A percentile compares a stretch with the other conserved stretches of the same genome.
Evolutionary conservation across 1,140 invertebrate species (phyloP).

Genomic region (Phymorhynchus buccinoides): DNA sequence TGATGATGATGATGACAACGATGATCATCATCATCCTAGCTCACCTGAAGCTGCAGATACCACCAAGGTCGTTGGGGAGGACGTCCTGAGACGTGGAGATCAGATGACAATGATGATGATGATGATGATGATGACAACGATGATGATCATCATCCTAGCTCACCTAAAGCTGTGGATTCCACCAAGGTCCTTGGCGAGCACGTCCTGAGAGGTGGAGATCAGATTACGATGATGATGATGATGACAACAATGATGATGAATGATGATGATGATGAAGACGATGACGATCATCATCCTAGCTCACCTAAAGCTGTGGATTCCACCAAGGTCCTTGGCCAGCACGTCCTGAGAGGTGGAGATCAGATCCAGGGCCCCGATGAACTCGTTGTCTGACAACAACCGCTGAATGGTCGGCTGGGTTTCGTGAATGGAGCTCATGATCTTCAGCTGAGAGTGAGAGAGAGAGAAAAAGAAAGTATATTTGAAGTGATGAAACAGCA

Average conservation of each 20-base stretch:
- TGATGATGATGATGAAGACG: too few relatives aligned
- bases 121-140: too few relatives aligned
- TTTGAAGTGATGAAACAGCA: background rate
- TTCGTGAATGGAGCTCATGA: conserved; percentile 96
- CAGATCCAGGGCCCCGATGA: conserved; percentile 96
- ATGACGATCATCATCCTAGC: background rate
- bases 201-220: conserved; percentile 96
- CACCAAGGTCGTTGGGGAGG: conserved; percentile 88
- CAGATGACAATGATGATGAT: too few relatives aligned
- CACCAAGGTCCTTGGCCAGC: conserved; percentile 88
- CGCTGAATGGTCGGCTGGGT: conserved; percentile 97
- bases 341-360: conserved; percentile 98
- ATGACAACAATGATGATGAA: too few relatives aligned
- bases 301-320: conserved; percentile 90
- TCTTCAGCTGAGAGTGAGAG: conserved; percentile 80
- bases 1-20: too few relatives aligned
- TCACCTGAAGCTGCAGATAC: conserved; percentile 90
- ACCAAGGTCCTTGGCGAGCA: conserved; percentile 88
- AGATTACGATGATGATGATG: too few relatives aligned
- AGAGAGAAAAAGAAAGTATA: background rate
- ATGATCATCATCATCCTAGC: background rate
- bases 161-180: conserved; percentile 92
- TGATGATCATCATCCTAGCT: too few relatives aligned
- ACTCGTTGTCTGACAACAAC: conserved; percentile 94
- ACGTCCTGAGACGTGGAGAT: conserved; percentile 98